Percentiles rank a stretch among this genome's conserved stretches.
These are phyloP conservation scores for Drosophila pegasa DNA, from an alignment of 2,888 invertebrate species.

Conservation along the genomic window DNA sequence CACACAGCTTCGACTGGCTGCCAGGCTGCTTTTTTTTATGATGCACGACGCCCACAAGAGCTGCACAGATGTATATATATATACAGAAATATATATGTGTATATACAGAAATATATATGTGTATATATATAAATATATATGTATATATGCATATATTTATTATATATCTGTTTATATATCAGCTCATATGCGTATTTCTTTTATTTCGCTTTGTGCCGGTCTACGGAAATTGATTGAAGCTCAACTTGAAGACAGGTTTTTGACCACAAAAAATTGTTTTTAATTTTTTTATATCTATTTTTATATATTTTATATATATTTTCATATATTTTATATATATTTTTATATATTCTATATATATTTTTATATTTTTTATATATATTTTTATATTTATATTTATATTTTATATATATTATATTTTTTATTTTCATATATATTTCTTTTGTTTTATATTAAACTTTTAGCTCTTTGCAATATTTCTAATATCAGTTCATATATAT, in stretches of 20 bases:
- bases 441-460: constrained; percentile 36
- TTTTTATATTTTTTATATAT: too few species aligned
- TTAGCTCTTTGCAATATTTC: neutral
- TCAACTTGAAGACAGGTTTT: constrained; percentile 37
- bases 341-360: too few species aligned
- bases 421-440: neutral
- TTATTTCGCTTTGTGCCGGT: constrained; percentile 18
- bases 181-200: constrained; percentile 7
- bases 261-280: constrained; percentile 18
- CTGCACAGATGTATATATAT: constrained; percentile 18
- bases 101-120: neutral
- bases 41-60: constrained; percentile 79
- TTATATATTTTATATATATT: neutral
- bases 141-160: neutral
- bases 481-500: too few species aligned
- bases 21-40: constrained; percentile 62
- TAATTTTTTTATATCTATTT: neutral
- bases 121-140: neutral
- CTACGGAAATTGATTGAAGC: constrained; percentile 71
- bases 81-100: neutral
- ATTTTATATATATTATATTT: too few species aligned
- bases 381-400: too few species aligned
- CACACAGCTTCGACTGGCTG: constrained; percentile 51
- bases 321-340: too few species aligned
- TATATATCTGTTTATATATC: neutral